Evolutionary conservation across 1,140 invertebrate genomes (phyloP).

Genomic region (Bombus pyrosoma): DNA sequence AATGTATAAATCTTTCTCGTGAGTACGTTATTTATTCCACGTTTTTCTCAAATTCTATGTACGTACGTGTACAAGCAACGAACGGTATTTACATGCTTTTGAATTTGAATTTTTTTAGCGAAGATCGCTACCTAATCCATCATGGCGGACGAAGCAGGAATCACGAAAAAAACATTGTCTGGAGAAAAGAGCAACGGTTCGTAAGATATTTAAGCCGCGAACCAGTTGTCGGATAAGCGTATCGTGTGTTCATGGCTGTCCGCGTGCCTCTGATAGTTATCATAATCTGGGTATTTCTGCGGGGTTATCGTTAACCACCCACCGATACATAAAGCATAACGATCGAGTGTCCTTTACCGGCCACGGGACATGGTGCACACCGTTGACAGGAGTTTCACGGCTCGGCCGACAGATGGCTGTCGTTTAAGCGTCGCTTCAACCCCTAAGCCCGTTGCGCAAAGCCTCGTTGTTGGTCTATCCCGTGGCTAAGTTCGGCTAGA

Average conservation of each 20-base stretch:
- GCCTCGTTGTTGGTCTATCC: conserved; percentile 55
- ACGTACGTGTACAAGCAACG: not conserved
- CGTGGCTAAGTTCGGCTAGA: conserved; percentile 62
- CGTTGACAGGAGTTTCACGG: conserved; percentile 75
- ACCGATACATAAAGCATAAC: conserved; percentile 74
- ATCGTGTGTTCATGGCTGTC: not conserved
- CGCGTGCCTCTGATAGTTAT: conserved; percentile 56
- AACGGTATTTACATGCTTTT: not conserved
- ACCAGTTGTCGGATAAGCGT: conserved; percentile 31
- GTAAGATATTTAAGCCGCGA: not conserved
- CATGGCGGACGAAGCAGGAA: not conserved
- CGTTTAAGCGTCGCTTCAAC: conserved; percentile 79
- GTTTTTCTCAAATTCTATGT: not conserved
- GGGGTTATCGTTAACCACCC: conserved; percentile 75
- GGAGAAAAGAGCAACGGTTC: not conserved
- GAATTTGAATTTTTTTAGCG: not conserved
- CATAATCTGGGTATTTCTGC: conserved; percentile 46
- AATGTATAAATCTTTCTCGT: not conserved
- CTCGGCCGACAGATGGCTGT: conserved; percentile 78
- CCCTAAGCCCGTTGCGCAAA: conserved; percentile 70
- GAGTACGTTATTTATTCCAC: not conserved
- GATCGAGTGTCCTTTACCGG: conserved; percentile 72
- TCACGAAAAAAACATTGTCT: not conserved
- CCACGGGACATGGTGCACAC: conserved; percentile 56
- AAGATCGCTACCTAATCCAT: not conserved